Conservation (phyloP, 2,888 invertebrate species). For the Stictocephala bisonia region DNA sequence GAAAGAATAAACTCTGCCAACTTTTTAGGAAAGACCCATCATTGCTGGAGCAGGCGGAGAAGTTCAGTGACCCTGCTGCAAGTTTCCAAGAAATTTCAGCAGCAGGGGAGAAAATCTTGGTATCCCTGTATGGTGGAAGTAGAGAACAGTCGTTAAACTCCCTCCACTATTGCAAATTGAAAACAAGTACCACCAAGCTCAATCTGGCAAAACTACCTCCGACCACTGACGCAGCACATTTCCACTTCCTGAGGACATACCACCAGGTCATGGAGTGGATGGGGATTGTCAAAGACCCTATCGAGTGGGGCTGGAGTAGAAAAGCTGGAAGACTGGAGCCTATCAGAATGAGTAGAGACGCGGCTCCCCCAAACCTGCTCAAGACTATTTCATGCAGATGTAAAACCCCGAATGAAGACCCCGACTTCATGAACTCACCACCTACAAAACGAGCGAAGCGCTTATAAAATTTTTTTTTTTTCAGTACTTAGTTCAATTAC, state of each 20-base stretch:
- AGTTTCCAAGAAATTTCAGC: constrained; percentile 37
- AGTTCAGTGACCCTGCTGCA: constrained; percentile 29
- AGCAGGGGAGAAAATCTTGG: constrained; percentile 43
- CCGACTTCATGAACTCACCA: no score
- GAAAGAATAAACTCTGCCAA: constrained; percentile 37
- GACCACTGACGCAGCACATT: constrained; percentile 54
- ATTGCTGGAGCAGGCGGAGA: constrained; percentile 20
- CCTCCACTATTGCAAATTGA: constrained; percentile 33
- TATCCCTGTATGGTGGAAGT: constrained; percentile 35
- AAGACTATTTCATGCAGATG: no score
- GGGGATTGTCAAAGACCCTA: constrained; percentile 52
- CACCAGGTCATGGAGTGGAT: constrained; percentile 57
- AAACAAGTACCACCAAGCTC: constrained; percentile 34
- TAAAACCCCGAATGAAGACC: no score
- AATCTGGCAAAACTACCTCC: constrained; percentile 44
- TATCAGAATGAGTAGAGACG: constrained; percentile 2
- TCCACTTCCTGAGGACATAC: constrained; percentile 59
- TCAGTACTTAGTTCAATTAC: no score
- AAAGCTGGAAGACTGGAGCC: constrained; percentile 8
- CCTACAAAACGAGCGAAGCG: no score
- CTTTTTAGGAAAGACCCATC: constrained; percentile 37
- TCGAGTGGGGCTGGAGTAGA: neutral
- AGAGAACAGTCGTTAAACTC: constrained; percentile 32
- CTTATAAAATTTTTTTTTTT: no score
- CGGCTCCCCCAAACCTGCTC: no score